These are phyloP conservation scores for Uloborus diversus DNA, from an alignment of 1,140 invertebrate genomes.

Conservation along the genomic window DNA sequence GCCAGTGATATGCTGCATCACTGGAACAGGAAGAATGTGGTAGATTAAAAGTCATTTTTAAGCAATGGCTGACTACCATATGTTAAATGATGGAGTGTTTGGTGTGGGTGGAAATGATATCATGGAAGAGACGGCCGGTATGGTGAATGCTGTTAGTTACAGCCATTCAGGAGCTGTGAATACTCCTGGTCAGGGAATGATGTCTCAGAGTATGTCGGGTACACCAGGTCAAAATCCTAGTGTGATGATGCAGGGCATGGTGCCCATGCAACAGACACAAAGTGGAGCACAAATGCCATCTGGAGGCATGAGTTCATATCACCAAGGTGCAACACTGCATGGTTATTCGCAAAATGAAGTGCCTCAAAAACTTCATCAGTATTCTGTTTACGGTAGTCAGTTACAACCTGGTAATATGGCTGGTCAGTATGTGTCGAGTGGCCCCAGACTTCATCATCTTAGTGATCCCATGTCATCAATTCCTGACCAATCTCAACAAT, in stretches of 20 bases:
- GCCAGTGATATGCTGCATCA: constrained; percentile 42
- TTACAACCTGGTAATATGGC: constrained; percentile 40
- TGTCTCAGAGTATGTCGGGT: constrained; percentile 35
- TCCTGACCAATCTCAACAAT: constrained; percentile 35
- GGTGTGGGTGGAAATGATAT: constrained; percentile 54
- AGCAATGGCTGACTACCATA: constrained; percentile 57
- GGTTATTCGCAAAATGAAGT: constrained; percentile 56
- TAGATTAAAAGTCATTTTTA: constrained; percentile 33
- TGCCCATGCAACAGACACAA: constrained; percentile 42
- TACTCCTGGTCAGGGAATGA: constrained; percentile 41
- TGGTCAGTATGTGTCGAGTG: constrained; percentile 52
- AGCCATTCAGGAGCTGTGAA: constrained; percentile 36
- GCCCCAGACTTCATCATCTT: constrained; percentile 53
- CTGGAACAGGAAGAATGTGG: constrained; percentile 37
- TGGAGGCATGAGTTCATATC: constrained; percentile 52
- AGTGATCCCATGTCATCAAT: constrained; percentile 44
- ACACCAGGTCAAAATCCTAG: constrained; percentile 47
- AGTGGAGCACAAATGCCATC: constrained; percentile 23
- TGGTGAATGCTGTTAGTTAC: constrained; percentile 48
- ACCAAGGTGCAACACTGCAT: constrained; percentile 55
- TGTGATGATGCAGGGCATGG: constrained; percentile 51
- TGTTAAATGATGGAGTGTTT: constrained; percentile 55
- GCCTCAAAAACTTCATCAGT: constrained; percentile 57
- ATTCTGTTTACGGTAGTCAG: constrained; percentile 52
- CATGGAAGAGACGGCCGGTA: constrained; percentile 48